Evolutionary conservation across 2,113 vertebrate genomes (phyloP).

Genomic region (Neoarius graeffei): DNA sequence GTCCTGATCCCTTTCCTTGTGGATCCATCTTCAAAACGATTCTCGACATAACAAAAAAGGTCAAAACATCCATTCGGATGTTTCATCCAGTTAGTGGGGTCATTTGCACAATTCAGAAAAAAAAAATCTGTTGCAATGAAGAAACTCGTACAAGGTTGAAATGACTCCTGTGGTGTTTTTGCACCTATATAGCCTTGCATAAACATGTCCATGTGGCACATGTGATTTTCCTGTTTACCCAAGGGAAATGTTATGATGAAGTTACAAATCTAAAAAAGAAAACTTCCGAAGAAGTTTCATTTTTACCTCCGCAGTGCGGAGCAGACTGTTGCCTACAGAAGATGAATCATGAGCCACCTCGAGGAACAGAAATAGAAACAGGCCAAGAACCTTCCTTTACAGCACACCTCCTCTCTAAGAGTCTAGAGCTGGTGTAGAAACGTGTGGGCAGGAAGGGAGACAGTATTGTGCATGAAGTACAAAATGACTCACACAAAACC

Average conservation of each 20-base stretch:
- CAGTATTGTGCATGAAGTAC: background rate
- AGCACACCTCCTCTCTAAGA: constrained; percentile 32
- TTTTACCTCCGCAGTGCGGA: constrained; percentile 17
- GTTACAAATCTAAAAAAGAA: background rate
- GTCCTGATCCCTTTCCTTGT: background rate
- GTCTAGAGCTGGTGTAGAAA: background rate
- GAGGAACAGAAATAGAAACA: constrained; percentile 44
- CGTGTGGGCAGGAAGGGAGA: constrained; percentile 6
- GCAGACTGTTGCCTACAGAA: constrained; percentile 25
- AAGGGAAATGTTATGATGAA: background rate
- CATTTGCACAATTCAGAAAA: background rate
- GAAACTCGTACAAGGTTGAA: background rate
- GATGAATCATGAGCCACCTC: constrained; percentile 17
- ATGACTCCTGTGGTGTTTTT: background rate
- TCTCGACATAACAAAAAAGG: background rate
- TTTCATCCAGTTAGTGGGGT: background rate
- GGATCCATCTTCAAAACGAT: background rate
- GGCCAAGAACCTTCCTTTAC: constrained; percentile 37
- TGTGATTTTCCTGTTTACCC: background rate
- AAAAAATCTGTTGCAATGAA: background rate
- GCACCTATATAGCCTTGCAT: background rate
- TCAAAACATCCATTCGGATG: background rate
- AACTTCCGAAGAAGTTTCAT: background rate
- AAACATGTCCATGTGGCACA: background rate
- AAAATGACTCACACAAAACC: constrained; percentile 23